Evolutionary conservation across 2,797 vertebrate species (phyloP).

Genomic region (Crocidura indochinensis): DNA sequence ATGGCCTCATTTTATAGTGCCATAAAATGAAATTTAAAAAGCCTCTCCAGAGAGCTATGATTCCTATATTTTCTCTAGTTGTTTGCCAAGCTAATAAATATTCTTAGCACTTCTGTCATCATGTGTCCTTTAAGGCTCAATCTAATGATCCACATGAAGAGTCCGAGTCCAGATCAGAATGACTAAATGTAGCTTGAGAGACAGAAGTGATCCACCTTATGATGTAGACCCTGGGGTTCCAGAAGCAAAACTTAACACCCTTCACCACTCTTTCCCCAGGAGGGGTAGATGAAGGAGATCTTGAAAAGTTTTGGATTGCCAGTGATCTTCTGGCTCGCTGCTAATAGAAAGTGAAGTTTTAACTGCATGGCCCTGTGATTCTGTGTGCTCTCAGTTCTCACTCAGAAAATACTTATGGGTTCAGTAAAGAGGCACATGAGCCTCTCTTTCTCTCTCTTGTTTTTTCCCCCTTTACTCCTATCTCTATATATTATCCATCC

Average conservation of each 20-base stretch:
- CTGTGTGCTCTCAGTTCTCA: neutral
- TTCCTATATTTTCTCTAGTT: constrained; percentile 79
- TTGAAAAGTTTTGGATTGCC: constrained; percentile 36
- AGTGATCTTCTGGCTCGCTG: neutral
- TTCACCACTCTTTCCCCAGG: neutral
- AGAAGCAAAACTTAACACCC: constrained; percentile 31
- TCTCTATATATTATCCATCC: no score
- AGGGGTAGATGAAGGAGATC: neutral
- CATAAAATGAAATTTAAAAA: constrained; percentile 82
- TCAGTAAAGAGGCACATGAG: neutral
- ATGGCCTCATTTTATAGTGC: constrained; percentile 79
- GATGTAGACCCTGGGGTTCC: constrained; percentile 49
- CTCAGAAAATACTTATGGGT: neutral
- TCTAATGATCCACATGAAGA: constrained; percentile 76
- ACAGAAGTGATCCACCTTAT: constrained; percentile 66
- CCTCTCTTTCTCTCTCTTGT: neutral
- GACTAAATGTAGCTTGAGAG: constrained; percentile 44
- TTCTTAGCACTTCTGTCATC: constrained; percentile 79
- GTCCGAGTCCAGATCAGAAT: constrained; percentile 47
- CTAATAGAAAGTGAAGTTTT: neutral
- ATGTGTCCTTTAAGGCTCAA: constrained; percentile 78
- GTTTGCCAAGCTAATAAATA: constrained; percentile 82
- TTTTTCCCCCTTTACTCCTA: no score
- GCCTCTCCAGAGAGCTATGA: constrained; percentile 76
- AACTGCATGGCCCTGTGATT: neutral